Conservation (phyloP, 1,140 invertebrate genomes). For the Alviniconcha marisindica region DNA sequence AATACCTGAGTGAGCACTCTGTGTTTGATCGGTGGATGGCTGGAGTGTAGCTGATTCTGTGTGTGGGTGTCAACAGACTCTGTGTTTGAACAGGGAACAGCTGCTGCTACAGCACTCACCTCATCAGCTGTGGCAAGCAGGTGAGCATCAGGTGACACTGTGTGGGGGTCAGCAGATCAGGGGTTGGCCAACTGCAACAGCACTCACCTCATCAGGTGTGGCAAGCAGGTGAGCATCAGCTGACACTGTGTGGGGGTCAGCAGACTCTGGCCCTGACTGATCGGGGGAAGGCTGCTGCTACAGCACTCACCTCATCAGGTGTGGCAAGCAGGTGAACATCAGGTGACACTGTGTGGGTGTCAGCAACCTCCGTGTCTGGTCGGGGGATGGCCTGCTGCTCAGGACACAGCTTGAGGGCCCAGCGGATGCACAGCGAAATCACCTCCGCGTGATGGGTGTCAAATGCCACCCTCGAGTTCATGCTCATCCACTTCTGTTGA, state of each 20-base stretch:
- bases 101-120: slow-evolving; percentile 7
- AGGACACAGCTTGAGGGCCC: slow-evolving; percentile 27
- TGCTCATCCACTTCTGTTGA: slow-evolving; percentile 38
- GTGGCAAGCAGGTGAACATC: not conserved
- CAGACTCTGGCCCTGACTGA: too few species aligned
- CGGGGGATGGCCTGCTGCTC: not conserved
- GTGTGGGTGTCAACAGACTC: too few species aligned
- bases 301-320: slow-evolving; percentile 19
- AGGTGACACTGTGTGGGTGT: not conserved
- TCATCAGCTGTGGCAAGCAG: not conserved
- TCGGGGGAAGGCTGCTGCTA: too few species aligned
- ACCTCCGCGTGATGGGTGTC: slow-evolving; percentile 29
- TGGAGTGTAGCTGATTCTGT: too few species aligned
- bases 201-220: slow-evolving; percentile 21
- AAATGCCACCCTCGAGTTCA: slow-evolving; percentile 28
- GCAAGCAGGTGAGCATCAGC: not conserved
- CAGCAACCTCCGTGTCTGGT: not conserved
- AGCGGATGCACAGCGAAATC: slow-evolving; percentile 26
- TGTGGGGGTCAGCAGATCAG: not conserved
- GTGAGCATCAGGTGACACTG: not conserved
- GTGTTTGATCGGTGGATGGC: too few species aligned
- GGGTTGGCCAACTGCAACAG: not conserved
- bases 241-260: too few species aligned
- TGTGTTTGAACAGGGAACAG: too few species aligned
- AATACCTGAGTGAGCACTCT: too few species aligned